Evolutionary conservation across 2,113 vertebrate species (phyloP), one percentile per base, ranked within the genome.

Genomic region (Bos javanicus): DNA sequence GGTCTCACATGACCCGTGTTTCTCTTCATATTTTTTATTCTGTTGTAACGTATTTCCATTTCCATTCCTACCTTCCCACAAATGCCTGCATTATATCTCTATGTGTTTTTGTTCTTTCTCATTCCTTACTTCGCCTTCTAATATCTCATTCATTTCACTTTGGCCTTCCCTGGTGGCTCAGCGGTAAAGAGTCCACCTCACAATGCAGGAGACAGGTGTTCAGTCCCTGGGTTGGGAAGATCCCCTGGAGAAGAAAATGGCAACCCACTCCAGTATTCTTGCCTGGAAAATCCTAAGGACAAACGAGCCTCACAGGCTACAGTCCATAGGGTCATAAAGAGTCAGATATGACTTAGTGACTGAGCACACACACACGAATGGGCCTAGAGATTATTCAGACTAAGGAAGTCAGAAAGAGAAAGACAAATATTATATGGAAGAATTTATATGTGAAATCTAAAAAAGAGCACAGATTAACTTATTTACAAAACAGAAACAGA

Each of bases 301-400:
- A 67, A 5, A 36, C 17, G n/a, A 36, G 62, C 16, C 62, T 74
- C 21, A 43, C 36, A 21, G 17, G 64, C 64, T 10, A 71, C 9
- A 25, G 67, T 26, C 39, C 23, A 43, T 14, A 43, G 71, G 6
- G 36, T 76, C 36, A 43, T 36, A 43, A 39, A 12, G 71, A 76
- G 71, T 43, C 36, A 4, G 71, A 76, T 4, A 26, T 7, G 71
- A 26, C 71, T 26, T 25, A 14, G 11, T 25, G 28, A 74, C 36
- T 14, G 23, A 76, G 36, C 10, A 39, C 0, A 0, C 5, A 26
- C 21, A 39, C 71, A 43, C 0, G 1, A 21, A 25, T 23, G 21
- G 21, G 39, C 71, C 36, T 43, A 76, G 36, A 76, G 23, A 25
- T 26, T 6, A 26, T 76, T 76, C 36, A 76, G 11, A 76, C 36